A percentile compares a stretch with the other conserved stretches of the same genome.
Evolutionary conservation across 2,113 vertebrate species (phyloP).

Genomic region (Columba janthina): DNA sequence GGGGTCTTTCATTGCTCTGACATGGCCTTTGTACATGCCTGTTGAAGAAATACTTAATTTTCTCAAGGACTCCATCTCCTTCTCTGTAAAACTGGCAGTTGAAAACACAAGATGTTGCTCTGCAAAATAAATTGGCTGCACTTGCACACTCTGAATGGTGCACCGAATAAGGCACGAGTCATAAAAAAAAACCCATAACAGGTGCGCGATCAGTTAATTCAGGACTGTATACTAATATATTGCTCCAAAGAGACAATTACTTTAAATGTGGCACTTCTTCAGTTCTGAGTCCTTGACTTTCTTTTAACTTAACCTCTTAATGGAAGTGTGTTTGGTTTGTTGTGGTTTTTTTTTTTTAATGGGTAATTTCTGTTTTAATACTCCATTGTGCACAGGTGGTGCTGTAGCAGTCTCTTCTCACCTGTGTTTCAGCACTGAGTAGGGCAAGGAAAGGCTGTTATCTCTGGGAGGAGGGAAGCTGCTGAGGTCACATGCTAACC

Average conservation of each 20-base stretch:
- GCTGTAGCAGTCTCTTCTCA: not conserved
- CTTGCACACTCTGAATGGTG: not conserved
- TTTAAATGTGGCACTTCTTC: not conserved
- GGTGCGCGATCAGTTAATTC: not conserved
- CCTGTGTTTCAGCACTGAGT: rapidly evolving
- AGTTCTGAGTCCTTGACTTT: not conserved
- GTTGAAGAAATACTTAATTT: not conserved
- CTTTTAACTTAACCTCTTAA: not conserved
- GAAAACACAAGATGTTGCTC: not conserved
- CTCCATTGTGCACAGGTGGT: rapidly evolving
- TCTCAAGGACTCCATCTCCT: not conserved
- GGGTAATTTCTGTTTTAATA: not conserved
- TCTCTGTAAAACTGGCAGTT: not conserved
- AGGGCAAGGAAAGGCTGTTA: not conserved
- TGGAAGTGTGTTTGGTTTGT: too few species aligned
- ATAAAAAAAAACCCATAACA: not conserved
- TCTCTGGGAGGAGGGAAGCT: rapidly evolving
- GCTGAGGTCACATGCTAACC: not conserved
- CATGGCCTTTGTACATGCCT: not conserved
- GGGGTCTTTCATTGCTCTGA: not conserved
- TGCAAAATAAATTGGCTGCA: not conserved
- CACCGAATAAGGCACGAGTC: not conserved
- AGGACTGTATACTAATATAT: not conserved
- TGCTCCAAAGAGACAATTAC: not conserved
- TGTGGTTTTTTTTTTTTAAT: not conserved